Percentiles rank a stretch among this genome's conserved stretches.
Evolutionary conservation across 2,113 vertebrate genomes (phyloP).

Genomic region (Psammodynastes pulverulentus): DNA sequence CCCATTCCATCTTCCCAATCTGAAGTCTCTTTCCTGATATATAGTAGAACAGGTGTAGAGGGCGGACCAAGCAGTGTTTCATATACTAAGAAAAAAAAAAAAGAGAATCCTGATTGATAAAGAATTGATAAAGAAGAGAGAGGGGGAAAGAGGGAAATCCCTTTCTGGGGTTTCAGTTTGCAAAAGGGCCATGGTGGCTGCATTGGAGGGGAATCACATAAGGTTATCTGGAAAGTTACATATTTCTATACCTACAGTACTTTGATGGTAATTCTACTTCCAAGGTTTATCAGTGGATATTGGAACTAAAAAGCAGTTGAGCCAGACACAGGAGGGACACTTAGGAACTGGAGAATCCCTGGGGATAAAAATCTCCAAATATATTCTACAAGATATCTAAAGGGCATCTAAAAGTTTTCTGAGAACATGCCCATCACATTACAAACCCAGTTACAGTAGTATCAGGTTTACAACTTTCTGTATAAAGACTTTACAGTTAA

Average conservation of each 20-base stretch:
- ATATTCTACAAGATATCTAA: neutral
- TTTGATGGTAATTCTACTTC: neutral
- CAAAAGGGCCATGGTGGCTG: neutral
- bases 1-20: neutral
- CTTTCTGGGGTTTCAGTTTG: neutral
- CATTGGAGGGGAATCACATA: neutral
- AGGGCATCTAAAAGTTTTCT: neutral
- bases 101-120: neutral
- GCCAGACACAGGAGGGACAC: neutral
- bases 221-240: neutral
- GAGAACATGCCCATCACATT: neutral
- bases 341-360: neutral
- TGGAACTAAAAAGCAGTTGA: neutral
- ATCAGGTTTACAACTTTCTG: slow-evolving; percentile 16
- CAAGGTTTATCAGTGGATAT: neutral
- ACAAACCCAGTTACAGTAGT: slow-evolving; percentile 5
- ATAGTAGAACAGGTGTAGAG: neutral
- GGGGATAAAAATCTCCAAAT: neutral
- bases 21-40: neutral
- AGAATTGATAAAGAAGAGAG: neutral
- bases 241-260: neutral
- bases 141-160: neutral
- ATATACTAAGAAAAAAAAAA: neutral
- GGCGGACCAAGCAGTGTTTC: neutral
- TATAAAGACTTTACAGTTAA: slow-evolving; percentile 12